phyloP scores from a whole-genome alignment of 1,140 invertebrate species.

The Lethrus apterus region DNA sequence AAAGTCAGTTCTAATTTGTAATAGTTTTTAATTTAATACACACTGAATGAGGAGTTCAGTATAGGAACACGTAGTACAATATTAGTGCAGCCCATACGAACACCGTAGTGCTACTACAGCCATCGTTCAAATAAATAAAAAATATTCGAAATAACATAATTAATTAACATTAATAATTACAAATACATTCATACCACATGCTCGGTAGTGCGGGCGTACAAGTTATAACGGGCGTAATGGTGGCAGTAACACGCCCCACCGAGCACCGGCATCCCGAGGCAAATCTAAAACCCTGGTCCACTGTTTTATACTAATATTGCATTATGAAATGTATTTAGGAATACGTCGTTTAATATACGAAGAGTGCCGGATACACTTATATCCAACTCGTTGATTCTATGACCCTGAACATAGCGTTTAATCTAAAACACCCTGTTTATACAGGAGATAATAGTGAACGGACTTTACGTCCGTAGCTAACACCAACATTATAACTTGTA shows the following conservation, averaged over 20 bases:
- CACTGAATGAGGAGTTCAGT: conserved; percentile 38
- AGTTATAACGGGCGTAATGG: not conserved
- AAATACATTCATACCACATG: conserved; percentile 25
- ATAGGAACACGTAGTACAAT: conserved; percentile 36
- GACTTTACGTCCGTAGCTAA: too few species aligned
- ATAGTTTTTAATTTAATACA: conserved; percentile 40
- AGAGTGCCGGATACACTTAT: not conserved
- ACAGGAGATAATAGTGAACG: too few species aligned
- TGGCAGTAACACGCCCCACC: not conserved
- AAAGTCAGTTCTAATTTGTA: conserved; percentile 26
- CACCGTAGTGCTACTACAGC: conserved; percentile 36
- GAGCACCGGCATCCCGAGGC: conserved; percentile 13
- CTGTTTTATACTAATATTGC: conserved; percentile 32
- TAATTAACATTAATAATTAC: conserved; percentile 32
- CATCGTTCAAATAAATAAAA: conserved; percentile 35
- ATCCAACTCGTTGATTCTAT: conserved; percentile 4
- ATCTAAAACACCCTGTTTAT: conserved; percentile 1
- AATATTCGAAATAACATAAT: conserved; percentile 39
- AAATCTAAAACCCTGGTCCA: conserved; percentile 32
- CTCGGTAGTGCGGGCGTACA: conserved; percentile 12
- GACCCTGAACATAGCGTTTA: conserved; percentile 8
- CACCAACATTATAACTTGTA: too few species aligned
- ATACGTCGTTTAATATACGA: conserved; percentile 9
- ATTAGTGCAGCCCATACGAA: conserved; percentile 33
- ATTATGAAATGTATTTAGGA: conserved; percentile 24